Evolutionary conservation across 2,113 vertebrate species (phyloP), one percentile per base, ranked within the genome.

Genomic region (Microtus pennsylvanicus): DNA sequence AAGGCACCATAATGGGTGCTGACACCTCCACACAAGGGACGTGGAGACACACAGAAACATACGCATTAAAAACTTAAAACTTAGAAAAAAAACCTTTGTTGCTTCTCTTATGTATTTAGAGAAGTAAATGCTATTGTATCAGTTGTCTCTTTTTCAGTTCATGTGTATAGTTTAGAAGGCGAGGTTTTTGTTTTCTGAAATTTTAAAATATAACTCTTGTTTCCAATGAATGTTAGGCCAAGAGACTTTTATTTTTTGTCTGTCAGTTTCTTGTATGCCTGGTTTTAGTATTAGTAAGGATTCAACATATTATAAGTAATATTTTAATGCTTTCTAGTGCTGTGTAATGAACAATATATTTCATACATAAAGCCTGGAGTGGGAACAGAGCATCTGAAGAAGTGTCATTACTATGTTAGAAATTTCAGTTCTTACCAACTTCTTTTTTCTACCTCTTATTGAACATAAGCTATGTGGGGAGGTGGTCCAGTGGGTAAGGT

Each of bases 31-130:
- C 58, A 42, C 13, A 58, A 58, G 55, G 21, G 19, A 58, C 19
- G 19, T 58, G 58, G 1, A 58, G 58, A 58, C 13, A 58, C 55
- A 58, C 58, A 58, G 55, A 19, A 58, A 58, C 58, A 21, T 58
- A 58, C 6, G 21, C 58, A 58, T 21, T 58, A 30, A 26, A 61
- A n/a, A 26, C 26, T 42, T 61, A 83, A 85, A 50, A 52, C 35
- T 70, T 22, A 52, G 30, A 35, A 52, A 45, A 50, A 38, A 85
- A n/a, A 1, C 9, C 67, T 87, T 88, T 93, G 35, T 86, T 87
- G 74, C 38, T 22, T 89, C 95, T 96, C 90, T 50, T 93, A 58
- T 87, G 17, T 91, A 47, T 95, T 94, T 14, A 21, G 92, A 94
- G 50, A 86, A 80, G 30, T 92, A 85, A 95, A 67, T 91, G 22